Conservation (phyloP, 2,113 vertebrate genomes). For the Mobula birostris region DNA sequence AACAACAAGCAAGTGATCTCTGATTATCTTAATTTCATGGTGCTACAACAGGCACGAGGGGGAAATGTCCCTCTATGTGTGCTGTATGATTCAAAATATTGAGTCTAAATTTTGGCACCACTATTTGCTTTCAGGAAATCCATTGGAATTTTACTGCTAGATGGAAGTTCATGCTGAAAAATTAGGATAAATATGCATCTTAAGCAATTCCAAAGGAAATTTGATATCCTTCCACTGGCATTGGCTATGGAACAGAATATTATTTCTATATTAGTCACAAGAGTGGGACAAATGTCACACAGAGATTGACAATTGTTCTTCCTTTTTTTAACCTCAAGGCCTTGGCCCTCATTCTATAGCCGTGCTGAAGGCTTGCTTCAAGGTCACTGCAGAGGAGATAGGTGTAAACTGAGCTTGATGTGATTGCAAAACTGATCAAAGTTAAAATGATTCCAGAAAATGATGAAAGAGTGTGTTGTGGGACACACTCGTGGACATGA, state of each 20-base stretch:
- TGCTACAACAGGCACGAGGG: neutral
- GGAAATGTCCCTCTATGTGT: neutral
- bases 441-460: neutral
- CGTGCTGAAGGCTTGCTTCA: neutral
- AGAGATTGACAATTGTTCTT: neutral
- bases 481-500: neutral
- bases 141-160: neutral
- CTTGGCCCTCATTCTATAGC: neutral
- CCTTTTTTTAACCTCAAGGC: neutral
- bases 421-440: neutral
- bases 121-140: slow-evolving; percentile 6
- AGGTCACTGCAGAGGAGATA: neutral
- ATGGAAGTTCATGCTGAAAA: neutral
- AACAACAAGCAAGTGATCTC: neutral
- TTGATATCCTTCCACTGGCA: neutral
- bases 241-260: neutral
- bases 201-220: neutral
- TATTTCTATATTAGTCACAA: neutral
- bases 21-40: too few relatives aligned
- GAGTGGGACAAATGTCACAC: neutral
- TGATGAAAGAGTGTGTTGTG: neutral
- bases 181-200: neutral
- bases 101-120: neutral
- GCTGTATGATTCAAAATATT: neutral
- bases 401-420: neutral